Percentiles rank a stretch among this genome's conserved stretches.
These are phyloP conservation scores for Sympetrum striolatum DNA, from an alignment of 2,888 invertebrate genomes.

Conservation along the genomic window DNA sequence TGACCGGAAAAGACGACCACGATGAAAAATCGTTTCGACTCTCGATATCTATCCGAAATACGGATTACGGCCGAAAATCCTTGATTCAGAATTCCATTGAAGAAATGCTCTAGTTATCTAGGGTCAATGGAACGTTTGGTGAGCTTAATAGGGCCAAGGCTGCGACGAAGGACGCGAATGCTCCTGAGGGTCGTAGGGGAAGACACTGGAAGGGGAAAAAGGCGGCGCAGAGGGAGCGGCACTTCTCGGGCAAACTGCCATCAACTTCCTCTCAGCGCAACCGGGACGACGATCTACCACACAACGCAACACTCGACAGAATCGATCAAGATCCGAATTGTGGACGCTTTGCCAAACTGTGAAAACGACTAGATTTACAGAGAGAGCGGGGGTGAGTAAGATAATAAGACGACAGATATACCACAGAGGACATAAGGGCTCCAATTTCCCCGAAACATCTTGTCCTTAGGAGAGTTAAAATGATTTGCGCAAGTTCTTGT, in stretches of 20 bases:
- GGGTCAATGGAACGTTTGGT: conserved; percentile 7
- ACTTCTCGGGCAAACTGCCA: background rate
- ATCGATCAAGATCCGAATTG: too few relatives aligned
- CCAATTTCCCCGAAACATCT: too few relatives aligned
- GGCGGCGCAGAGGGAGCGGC: background rate
- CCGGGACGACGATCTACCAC: background rate
- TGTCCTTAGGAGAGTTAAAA: too few relatives aligned
- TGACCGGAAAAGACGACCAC: too few relatives aligned
- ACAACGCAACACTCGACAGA: background rate
- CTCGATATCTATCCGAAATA: too few relatives aligned
- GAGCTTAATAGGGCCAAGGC: conserved; percentile 24
- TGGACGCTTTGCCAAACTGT: background rate
- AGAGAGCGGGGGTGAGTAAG: too few relatives aligned
- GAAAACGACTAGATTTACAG: background rate
- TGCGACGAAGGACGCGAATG: conserved; percentile 1
- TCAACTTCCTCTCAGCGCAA: background rate
- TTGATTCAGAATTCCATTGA: background rate
- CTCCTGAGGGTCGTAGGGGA: conserved; percentile 11
- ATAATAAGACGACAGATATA: too few relatives aligned
- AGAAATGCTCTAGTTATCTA: background rate
- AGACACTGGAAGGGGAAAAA: background rate
- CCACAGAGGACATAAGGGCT: too few relatives aligned
- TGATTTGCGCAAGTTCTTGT: too few relatives aligned
- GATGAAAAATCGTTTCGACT: too few relatives aligned
- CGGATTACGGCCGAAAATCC: background rate